Conservation (phyloP, 53 echinoderm and acorn worm genomes). For the Echinometra lucunter region DNA sequence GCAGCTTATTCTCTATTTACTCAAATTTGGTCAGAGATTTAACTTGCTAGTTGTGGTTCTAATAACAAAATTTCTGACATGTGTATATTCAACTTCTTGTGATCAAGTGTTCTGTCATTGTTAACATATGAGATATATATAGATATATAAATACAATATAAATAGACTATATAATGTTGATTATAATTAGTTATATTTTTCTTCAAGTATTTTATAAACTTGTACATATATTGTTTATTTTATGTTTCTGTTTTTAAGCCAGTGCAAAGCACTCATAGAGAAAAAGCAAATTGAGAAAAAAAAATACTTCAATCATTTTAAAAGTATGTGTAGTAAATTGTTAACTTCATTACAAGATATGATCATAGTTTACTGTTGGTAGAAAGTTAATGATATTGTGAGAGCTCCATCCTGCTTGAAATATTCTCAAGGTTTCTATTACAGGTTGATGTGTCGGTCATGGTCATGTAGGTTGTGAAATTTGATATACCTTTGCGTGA, state of each 20-base stretch:
- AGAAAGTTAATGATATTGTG: neutral
- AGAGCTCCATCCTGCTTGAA: neutral
- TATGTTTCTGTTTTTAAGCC: slow-evolving; percentile 41
- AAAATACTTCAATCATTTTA: neutral
- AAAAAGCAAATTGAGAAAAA: neutral
- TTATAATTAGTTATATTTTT: slow-evolving; percentile 53
- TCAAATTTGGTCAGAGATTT: slow-evolving; percentile 47
- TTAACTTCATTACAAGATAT: neutral
- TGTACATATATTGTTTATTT: slow-evolving; percentile 7
- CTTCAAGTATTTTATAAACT: slow-evolving; percentile 34
- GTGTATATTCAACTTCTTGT: slow-evolving; percentile 11
- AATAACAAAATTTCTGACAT: slow-evolving; percentile 23
- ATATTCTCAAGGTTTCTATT: neutral
- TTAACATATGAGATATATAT: neutral
- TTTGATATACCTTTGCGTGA: too few species aligned
- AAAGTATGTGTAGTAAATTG: neutral
- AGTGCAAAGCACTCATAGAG: slow-evolving; percentile 6
- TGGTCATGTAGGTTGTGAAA: too few species aligned
- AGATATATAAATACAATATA: slow-evolving; percentile 45
- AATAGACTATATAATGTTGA: slow-evolving; percentile 26
- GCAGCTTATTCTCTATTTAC: slow-evolving; percentile 36
- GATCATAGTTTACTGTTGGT: neutral
- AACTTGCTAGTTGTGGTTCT: slow-evolving; percentile 26
- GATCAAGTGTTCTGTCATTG: slow-evolving; percentile 44
- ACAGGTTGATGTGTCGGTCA: neutral